Base-by-base conservation (phyloP, 1,140 invertebrate genomes). In the Nymphalis io region DNA sequence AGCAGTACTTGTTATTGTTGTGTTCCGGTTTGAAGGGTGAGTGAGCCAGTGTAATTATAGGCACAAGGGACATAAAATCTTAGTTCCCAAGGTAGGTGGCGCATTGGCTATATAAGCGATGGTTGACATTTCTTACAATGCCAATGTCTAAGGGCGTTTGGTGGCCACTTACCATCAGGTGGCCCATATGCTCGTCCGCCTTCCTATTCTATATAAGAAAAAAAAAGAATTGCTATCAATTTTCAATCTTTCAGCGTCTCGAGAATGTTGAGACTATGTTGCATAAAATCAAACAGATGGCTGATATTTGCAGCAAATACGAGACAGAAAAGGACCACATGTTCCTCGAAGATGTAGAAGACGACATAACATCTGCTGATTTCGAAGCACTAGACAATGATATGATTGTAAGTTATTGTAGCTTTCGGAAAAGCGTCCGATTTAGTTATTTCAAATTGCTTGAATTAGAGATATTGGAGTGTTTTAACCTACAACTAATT, bases 251-350 rank as follows among this genome's bases (percentile, higher is more conserved):
- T 63, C 76, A 92, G 92, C 83, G 83, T 12, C 75, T 92, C 5
- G 79, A 91, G 73, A 61, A 79, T 20, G 67, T 84, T 3, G 76
- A 87, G 40, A 62, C 75, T 2, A 92, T 85, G 71, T 65, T 91
- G 16, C 65, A 85, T 33, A 92, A 92, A 72, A 85, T 91, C 4
- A 75, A 72, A 33, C 86, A 89, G 69, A 75, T 92, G 81, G 76
- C 82, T 15, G 79, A 84, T 27, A 91, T 90, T 64, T 92, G 90
- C 66, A 73, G 81, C 59, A 92, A 92, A 72, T 92, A 89, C 70
- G 92, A 92, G 72, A 77, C 84, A 20, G 83, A 87, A 5, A 79
- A 79, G 8, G 88, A 91, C 64, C 74, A 82, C 15, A 64, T 79
- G 12, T 69, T 69, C 5, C 59, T 81, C 12, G 72, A 78, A 57